These are phyloP conservation scores for Zaprionus ornatus DNA, from an alignment of 1,140 invertebrate species.

Conservation along the genomic window DNA sequence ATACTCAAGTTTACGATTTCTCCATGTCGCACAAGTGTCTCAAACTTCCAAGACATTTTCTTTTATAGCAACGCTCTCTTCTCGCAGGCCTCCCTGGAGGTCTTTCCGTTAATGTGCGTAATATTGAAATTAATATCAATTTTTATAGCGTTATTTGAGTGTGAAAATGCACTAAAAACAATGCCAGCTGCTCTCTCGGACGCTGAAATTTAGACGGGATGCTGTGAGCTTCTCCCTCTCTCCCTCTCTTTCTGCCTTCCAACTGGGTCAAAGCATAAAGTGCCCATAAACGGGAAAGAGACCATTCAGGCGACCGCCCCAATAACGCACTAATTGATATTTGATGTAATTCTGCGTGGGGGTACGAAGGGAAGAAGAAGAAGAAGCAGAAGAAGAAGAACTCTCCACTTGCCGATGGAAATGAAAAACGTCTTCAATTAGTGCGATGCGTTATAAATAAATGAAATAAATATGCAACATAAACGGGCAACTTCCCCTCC, in stretches of 20 bases:
- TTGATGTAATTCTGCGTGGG: slow-evolving; percentile 61
- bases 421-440: slow-evolving; percentile 50
- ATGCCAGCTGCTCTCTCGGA: slow-evolving; percentile 45
- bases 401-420: slow-evolving; percentile 35
- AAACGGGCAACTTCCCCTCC: not conserved
- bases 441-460: slow-evolving; percentile 29
- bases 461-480: slow-evolving; percentile 41
- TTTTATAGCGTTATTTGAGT: slow-evolving; percentile 65
- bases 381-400: not conserved
- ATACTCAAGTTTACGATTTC: slow-evolving; percentile 43
- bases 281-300: slow-evolving; percentile 45
- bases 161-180: slow-evolving; percentile 59
- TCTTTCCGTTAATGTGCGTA: slow-evolving; percentile 65
- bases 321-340: slow-evolving; percentile 70
- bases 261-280: slow-evolving; percentile 62
- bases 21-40: slow-evolving; percentile 29
- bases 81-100: slow-evolving; percentile 49
- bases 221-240: slow-evolving; percentile 2
- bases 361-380: not conserved
- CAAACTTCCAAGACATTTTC: slow-evolving; percentile 11
- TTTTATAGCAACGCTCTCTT: slow-evolving; percentile 22
- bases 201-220: not conserved
- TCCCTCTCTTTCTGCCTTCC: not conserved
- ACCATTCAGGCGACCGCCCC: slow-evolving; percentile 13
- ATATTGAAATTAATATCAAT: slow-evolving; percentile 79